A percentile compares a stretch with the other conserved stretches of the same genome.
Evolutionary conservation across 2,113 vertebrate species (phyloP).

Genomic region (Gulo gulo): DNA sequence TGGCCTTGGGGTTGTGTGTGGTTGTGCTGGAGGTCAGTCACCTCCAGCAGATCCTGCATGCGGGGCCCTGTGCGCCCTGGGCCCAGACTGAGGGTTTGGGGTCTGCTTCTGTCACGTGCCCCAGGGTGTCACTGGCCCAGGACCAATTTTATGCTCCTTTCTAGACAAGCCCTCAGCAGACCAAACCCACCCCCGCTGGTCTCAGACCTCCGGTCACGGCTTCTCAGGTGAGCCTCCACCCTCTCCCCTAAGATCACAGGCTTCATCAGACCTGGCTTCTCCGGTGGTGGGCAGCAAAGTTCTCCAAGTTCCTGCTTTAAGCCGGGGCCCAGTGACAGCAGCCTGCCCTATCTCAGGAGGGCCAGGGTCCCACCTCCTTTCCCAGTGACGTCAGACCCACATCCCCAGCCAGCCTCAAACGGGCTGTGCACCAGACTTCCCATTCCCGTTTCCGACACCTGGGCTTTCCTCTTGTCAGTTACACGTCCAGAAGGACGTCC

Average conservation of each 20-base stretch:
- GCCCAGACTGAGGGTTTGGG: background rate
- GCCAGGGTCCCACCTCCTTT: background rate
- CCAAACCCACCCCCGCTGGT: background rate
- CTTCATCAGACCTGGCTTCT: too few relatives aligned
- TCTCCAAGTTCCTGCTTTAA: too few relatives aligned
- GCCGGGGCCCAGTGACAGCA: background rate
- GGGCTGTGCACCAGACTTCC: background rate
- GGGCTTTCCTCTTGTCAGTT: background rate
- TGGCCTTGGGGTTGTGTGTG: background rate
- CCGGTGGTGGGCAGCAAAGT: too few relatives aligned
- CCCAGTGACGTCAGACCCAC: background rate
- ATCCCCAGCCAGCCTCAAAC: background rate
- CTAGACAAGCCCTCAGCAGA: background rate
- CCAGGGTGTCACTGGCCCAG: background rate
- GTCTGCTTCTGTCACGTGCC: background rate
- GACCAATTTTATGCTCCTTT: background rate
- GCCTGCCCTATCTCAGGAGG: background rate
- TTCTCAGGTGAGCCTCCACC: background rate
- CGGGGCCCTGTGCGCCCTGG: accelerated
- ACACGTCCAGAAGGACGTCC: too few relatives aligned
- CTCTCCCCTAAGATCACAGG: background rate
- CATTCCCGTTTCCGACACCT: background rate
- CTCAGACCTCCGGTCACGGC: background rate
- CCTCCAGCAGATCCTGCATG: background rate
- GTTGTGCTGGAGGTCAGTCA: background rate